Evolutionary conservation across 1,140 invertebrate species (phyloP).

Genomic region (Bombus pyrosoma): DNA sequence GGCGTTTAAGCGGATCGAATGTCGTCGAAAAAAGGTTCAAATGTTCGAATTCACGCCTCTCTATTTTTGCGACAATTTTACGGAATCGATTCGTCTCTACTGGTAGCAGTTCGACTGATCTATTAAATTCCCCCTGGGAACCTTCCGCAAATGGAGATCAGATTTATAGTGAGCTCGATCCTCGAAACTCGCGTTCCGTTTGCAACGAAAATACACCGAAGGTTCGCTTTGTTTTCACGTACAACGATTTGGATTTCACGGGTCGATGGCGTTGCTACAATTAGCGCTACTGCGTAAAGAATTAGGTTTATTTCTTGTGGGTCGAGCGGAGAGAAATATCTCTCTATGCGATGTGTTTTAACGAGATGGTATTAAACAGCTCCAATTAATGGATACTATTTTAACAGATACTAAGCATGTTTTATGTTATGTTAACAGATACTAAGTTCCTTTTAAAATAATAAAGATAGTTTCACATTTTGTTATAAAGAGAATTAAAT

Average conservation of each 20-base stretch:
- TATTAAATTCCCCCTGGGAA: conserved; percentile 39
- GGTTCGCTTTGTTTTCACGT: not conserved
- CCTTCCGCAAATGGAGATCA: conserved; percentile 32
- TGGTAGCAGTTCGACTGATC: conserved; percentile 25
- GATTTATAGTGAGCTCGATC: conserved; percentile 20
- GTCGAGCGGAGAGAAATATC: not conserved
- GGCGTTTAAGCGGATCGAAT: not conserved
- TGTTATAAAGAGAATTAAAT: not conserved
- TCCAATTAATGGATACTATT: no score
- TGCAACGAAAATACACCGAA: conserved; percentile 11
- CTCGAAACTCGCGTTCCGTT: conserved; percentile 24
- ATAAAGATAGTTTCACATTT: not conserved
- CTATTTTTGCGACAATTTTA: conserved; percentile 6
- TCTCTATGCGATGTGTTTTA: not conserved
- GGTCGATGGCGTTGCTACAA: not conserved
- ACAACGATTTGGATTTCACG: not conserved
- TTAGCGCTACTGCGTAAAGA: not conserved
- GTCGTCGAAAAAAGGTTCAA: not conserved
- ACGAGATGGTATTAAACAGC: accelerated
- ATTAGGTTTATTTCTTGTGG: not conserved
- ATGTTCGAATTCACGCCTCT: not conserved
- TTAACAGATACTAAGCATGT: no score
- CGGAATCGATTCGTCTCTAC: conserved; percentile 25
- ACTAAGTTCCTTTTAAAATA: not conserved
- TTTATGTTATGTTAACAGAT: no score